phyloP scores from a whole-genome alignment of 2,888 invertebrate genomes.

The Melieria omissa region DNA sequence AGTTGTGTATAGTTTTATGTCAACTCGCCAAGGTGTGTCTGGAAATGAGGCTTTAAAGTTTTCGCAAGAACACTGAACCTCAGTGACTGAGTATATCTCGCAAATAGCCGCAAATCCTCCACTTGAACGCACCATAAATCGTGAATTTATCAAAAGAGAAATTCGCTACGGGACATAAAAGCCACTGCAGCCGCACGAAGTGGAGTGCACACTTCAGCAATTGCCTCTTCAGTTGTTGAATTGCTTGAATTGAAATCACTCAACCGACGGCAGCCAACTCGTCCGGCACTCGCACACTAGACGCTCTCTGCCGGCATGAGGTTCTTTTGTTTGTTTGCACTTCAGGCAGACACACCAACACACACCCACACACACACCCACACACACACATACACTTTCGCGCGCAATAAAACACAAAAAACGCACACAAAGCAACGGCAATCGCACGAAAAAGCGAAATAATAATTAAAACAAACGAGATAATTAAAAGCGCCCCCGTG shows the following conservation, averaged over 20 bases:
- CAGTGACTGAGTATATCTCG: too few species aligned
- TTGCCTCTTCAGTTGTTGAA: conserved; percentile 30
- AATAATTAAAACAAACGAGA: conserved; percentile 51
- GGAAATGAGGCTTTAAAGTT: too few species aligned
- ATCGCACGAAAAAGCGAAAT: conserved; percentile 26
- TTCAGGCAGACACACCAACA: conserved; percentile 20
- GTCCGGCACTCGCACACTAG: neutral
- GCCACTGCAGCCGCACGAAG: conserved; percentile 25
- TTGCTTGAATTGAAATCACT: conserved; percentile 30
- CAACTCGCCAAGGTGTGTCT: too few species aligned
- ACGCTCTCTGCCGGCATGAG: conserved; percentile 22
- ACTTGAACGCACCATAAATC: too few species aligned
- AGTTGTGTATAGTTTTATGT: too few species aligned
- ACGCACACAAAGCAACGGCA: neutral
- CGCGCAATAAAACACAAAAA: neutral
- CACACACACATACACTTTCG: conserved; percentile 5
- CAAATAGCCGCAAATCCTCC: too few species aligned
- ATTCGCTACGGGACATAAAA: neutral
- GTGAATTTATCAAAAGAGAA: too few species aligned
- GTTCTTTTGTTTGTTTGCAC: conserved; percentile 35
- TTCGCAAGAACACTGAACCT: too few species aligned
- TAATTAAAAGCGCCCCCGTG: conserved; percentile 62
- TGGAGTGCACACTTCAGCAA: conserved; percentile 22
- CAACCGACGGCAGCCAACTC: conserved; percentile 7
- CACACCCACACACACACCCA: conserved; percentile 1